phyloP scores from a whole-genome alignment of 2,797 vertebrate genomes.

The Falco biarmicus region DNA sequence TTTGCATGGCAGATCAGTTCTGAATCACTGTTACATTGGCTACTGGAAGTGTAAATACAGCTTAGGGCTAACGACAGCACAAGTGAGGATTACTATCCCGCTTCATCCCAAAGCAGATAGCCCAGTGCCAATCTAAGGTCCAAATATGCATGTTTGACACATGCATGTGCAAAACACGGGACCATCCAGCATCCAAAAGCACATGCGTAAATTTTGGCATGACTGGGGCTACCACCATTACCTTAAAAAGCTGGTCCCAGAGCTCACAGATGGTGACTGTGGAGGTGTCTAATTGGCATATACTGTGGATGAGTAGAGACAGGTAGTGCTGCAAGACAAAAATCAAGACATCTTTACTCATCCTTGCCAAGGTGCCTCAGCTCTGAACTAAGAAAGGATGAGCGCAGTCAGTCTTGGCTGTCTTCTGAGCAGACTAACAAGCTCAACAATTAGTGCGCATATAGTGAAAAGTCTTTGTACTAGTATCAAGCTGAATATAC shows the following conservation, averaged over 20 bases:
- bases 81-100: background rate
- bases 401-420: background rate
- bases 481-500: conserved; percentile 4
- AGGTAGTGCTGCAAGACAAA: background rate
- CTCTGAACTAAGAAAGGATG: background rate
- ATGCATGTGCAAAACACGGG: background rate
- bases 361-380: background rate
- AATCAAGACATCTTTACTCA: background rate
- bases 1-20: background rate
- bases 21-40: background rate
- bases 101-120: background rate
- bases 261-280: background rate
- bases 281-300: background rate
- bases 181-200: background rate
- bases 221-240: background rate
- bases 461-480: conserved; percentile 11
- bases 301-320: background rate
- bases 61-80: background rate
- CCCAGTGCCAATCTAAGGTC: background rate
- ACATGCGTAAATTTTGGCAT: background rate
- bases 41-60: background rate
- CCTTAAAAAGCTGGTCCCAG: background rate
- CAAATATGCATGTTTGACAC: background rate
- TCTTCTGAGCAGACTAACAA: background rate
- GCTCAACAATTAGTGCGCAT: background rate